Evolutionary conservation across 2,888 invertebrate genomes (phyloP), one percentile per base, ranked within the genome.

Genomic region (Chrysomela aeneicollis): DNA sequence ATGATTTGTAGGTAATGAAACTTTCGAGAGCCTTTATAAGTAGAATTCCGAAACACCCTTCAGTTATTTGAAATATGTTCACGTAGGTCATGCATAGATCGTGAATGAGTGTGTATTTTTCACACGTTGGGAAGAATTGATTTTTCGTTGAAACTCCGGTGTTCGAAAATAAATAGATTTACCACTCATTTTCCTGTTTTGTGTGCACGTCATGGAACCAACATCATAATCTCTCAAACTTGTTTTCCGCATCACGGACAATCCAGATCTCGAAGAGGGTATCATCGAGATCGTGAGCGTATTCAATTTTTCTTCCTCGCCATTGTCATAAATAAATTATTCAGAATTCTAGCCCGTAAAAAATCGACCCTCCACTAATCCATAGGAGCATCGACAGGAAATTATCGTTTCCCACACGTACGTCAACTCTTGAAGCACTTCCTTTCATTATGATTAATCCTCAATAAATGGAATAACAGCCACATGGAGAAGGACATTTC

Each of bases 241-340:
- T 15, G 15, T 42, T 42, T 42, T 42, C 15, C 8, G 10, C 42
- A 10, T 15, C 15, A 3, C 12, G 15, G n/a, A 42, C 12, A 42
- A 42, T 42, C n/a, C 15, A 3, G n/a, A n/a, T 42, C 12, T 42
- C 15, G 42, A 15, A 15, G 42, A 42, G 42, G 42, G n/a, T 42
- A n/a, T 12, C 42, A 15, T 42, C 42, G 8, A 42, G 15, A 42
- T n/a, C 12, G 42, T 15, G 42, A 42, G 42, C 42, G 15, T 42
- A 42, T 42, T 42, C 42, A 42, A 42, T 42, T 15, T 42, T 35
- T 42, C 42, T 5, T 26, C 15, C 15, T 15, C 42, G 15, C 15
- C 15, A 42, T 42, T 42, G 42, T 12, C 42, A 42, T 42, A 42
- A 42, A 42, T 42, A 42, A 42, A 42, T 42, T 42, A 42, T 42